Conservation (phyloP, 2,888 invertebrate genomes). For the Pilophorus perplexus region DNA sequence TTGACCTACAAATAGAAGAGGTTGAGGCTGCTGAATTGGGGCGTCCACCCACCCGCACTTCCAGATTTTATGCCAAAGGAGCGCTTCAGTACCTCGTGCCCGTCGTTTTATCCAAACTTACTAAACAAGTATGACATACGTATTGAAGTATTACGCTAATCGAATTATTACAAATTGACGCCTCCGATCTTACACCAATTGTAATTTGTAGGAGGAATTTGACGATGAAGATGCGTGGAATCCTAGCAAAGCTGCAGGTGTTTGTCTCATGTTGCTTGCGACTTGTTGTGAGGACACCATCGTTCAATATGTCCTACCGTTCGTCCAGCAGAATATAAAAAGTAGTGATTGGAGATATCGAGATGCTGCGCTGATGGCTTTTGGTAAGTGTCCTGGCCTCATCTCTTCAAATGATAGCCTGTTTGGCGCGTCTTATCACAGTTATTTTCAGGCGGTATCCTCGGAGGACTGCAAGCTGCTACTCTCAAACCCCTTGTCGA, state of each 20-base stretch:
- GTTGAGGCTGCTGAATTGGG: slow-evolving; percentile 91
- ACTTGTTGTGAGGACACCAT: slow-evolving; percentile 97
- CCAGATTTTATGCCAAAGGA: slow-evolving; percentile 96
- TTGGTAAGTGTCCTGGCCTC: too few species aligned
- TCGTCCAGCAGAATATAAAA: slow-evolving; percentile 92
- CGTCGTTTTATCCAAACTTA: slow-evolving; percentile 86
- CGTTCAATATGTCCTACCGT: slow-evolving; percentile 92
- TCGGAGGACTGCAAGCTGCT: slow-evolving; percentile 84
- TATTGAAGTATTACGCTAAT: too few species aligned
- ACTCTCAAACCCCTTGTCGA: slow-evolving; percentile 91
- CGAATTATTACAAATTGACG: background rate
- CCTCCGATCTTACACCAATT: background rate
- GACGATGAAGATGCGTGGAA: slow-evolving; percentile 99
- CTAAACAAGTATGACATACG: slow-evolving; percentile 59
- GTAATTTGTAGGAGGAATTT: slow-evolving; percentile 68
- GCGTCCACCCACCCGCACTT: slow-evolving; percentile 88
- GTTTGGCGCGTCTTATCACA: background rate
- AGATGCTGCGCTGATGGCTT: slow-evolving; percentile 98
- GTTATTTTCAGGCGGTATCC: slow-evolving; percentile 62
- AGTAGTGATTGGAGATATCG: slow-evolving; percentile 87
- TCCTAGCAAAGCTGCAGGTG: slow-evolving; percentile 98
- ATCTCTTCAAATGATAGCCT: background rate
- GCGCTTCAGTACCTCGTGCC: slow-evolving; percentile 93
- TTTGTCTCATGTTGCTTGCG: slow-evolving; percentile 95
- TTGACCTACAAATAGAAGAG: slow-evolving; percentile 90